These are phyloP conservation scores for Falco rusticolus DNA, from an alignment of 2,797 vertebrate genomes.

Conservation along the genomic window DNA sequence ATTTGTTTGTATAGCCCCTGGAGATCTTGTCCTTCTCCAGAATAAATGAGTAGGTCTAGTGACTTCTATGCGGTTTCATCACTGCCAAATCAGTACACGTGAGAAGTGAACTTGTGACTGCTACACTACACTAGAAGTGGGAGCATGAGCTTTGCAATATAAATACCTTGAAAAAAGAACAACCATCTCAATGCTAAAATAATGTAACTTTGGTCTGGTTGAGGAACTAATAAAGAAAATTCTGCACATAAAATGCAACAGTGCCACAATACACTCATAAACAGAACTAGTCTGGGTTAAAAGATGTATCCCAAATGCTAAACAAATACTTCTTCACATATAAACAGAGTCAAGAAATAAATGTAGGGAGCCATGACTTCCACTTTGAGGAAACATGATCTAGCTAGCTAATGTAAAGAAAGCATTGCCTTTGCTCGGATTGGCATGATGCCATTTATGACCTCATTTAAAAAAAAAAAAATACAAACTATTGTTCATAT, in stretches of 20 bases:
- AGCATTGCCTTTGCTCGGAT: not conserved
- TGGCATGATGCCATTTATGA: not conserved
- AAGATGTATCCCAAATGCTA: not conserved
- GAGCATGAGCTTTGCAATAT: not conserved
- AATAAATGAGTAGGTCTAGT: not conserved
- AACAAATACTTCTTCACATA: not conserved
- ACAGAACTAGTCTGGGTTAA: not conserved
- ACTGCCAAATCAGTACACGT: not conserved
- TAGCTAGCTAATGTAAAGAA: not conserved
- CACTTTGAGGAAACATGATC: not conserved
- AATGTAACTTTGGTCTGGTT: not conserved
- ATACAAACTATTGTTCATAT: not conserved
- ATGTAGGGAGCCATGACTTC: not conserved
- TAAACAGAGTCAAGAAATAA: not conserved
- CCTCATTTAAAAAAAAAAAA: not conserved
- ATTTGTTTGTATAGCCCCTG: not conserved
- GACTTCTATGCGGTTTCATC: not conserved
- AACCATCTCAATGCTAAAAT: constrained; percentile 14
- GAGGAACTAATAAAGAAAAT: not conserved
- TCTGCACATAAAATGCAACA: not conserved
- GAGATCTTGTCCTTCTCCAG: not conserved
- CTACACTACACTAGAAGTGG: not conserved
- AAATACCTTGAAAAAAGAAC: constrained; percentile 19
- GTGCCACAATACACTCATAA: not conserved
- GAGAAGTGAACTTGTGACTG: not conserved